phyloP scores from a whole-genome alignment of 2,797 vertebrate genomes.

The Takifugu ocellatus region DNA sequence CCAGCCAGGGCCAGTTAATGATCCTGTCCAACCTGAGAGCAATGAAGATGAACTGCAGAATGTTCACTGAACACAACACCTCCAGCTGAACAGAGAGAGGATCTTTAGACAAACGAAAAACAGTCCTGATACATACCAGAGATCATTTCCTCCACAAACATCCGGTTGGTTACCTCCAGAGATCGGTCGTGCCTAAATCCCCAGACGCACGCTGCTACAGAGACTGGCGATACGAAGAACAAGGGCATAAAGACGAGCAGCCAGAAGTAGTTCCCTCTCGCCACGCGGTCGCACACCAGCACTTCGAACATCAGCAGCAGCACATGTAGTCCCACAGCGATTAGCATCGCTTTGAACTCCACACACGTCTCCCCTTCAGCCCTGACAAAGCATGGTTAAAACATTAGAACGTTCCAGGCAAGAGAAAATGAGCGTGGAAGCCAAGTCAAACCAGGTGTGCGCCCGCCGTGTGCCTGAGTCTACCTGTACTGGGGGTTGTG shows the following conservation, averaged over 20 bases:
- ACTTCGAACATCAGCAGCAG: conserved; percentile 97
- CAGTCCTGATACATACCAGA: neutral
- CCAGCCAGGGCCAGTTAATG: conserved; percentile 98
- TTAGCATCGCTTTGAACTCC: conserved; percentile 99
- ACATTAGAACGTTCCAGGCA: neutral
- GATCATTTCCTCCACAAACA: neutral
- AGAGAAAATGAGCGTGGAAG: neutral
- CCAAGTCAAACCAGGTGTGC: neutral
- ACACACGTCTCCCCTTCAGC: conserved; percentile 98
- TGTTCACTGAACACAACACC: conserved; percentile 97
- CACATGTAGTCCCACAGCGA: conserved; percentile 94
- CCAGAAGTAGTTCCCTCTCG: conserved; percentile 89
- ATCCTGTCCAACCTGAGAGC: conserved; percentile 92
- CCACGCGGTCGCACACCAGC: conserved; percentile 92
- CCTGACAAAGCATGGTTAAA: conserved; percentile 60
- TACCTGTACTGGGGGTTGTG: conserved; percentile 98
- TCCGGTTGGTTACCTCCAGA: conserved; percentile 81
- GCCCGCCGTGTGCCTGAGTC: conserved; percentile 10
- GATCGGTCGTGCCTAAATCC: conserved; percentile 96
- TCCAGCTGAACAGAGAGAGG: conserved; percentile 82
- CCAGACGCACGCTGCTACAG: conserved; percentile 97
- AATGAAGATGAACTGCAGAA: conserved; percentile 99
- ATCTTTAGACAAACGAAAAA: neutral
- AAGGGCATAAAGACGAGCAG: conserved; percentile 97
- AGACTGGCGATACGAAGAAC: conserved; percentile 96